A percentile compares a stretch with the other conserved stretches of the same genome.
Conservation (phyloP, 2,797 vertebrate genomes). For the Sebastiscus tertius region DNA sequence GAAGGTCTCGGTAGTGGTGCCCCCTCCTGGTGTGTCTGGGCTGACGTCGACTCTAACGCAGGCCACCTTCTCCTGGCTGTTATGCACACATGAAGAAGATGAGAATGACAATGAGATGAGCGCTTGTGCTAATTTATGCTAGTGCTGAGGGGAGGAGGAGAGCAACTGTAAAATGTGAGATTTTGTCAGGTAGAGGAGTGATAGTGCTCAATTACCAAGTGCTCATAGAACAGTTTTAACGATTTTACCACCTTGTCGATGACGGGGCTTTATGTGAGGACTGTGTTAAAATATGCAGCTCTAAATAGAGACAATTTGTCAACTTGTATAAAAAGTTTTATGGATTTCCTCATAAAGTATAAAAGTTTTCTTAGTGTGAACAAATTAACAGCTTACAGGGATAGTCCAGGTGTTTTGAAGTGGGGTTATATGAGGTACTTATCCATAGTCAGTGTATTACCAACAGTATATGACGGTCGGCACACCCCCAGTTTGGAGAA, state of each 20-base stretch:
- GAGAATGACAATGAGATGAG: not conserved
- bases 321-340: not conserved
- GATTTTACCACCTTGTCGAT: not conserved
- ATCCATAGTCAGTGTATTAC: too few species aligned
- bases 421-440: too few species aligned
- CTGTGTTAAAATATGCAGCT: slow-evolving; percentile 20
- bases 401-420: too few species aligned
- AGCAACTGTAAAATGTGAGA: not conserved
- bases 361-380: not conserved
- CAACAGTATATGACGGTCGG: too few species aligned
- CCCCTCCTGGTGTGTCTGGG: slow-evolving; percentile 83
- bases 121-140: not conserved
- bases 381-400: not conserved
- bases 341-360: not conserved
- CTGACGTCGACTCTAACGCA: slow-evolving; percentile 91
- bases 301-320: not conserved
- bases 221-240: not conserved
- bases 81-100: slow-evolving; percentile 39
- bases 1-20: slow-evolving; percentile 89
- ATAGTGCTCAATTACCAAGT: not conserved
- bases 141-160: not conserved
- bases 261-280: not conserved
- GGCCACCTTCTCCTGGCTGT: slow-evolving; percentile 92
- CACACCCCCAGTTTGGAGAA: too few species aligned
- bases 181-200: not conserved